Evolutionary conservation across 1,140 invertebrate species (phyloP).

Genomic region (Drosophila auraria): DNA sequence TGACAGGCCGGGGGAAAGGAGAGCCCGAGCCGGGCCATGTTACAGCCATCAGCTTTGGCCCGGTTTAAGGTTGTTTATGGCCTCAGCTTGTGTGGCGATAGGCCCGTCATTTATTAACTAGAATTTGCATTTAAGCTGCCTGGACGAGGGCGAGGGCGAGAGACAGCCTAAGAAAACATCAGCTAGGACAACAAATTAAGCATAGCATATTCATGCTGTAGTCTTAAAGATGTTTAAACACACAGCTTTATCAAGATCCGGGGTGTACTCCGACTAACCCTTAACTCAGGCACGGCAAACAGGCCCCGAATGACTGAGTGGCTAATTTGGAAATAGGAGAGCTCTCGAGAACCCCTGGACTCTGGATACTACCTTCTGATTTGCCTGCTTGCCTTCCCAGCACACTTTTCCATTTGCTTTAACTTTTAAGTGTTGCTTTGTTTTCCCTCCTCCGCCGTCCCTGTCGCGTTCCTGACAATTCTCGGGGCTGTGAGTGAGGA

Average conservation of each 20-base stretch:
- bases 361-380: conserved; percentile 21
- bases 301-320: conserved; percentile 25
- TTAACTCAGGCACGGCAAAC: conserved; percentile 29
- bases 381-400: conserved; percentile 31
- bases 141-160: conserved; percentile 10
- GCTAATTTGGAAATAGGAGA: conserved; percentile 44
- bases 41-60: conserved; percentile 41
- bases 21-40: conserved; percentile 9
- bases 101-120: conserved; percentile 78
- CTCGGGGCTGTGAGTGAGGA: conserved; percentile 16
- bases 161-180: conserved; percentile 38
- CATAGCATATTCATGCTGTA: conserved; percentile 22
- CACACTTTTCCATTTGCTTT: conserved; percentile 72
- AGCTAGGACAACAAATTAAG: conserved; percentile 50
- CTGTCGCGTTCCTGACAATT: not conserved
- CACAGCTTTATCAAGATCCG: conserved; percentile 40
- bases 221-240: conserved; percentile 45
- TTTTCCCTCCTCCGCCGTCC: conserved; percentile 40
- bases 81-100: conserved; percentile 61
- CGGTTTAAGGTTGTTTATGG: conserved; percentile 63
- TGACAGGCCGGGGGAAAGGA: conserved; percentile 22
- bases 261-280: conserved; percentile 23
- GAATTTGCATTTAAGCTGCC: conserved; percentile 75
- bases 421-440: conserved; percentile 81
- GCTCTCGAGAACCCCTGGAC: conserved; percentile 16